A percentile compares a stretch with the other conserved stretches of the same genome.
These are phyloP conservation scores for Atherix ibis DNA, from an alignment of 2,888 invertebrate species.

Conservation along the genomic window DNA sequence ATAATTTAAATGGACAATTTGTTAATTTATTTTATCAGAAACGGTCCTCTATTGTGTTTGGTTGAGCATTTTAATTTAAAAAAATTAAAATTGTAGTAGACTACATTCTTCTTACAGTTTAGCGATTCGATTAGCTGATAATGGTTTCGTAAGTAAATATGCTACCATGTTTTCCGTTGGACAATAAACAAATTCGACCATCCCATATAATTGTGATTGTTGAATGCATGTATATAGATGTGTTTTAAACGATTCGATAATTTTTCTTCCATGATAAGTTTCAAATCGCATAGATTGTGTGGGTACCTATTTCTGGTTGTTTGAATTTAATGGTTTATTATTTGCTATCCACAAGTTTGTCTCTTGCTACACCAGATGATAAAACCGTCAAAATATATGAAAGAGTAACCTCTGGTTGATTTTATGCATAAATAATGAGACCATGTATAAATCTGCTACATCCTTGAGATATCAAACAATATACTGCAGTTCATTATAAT, in stretches of 20 bases:
- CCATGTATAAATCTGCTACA: too few relatives aligned
- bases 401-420: slow-evolving; percentile 19
- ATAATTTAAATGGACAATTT: too few relatives aligned
- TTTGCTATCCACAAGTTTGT: slow-evolving; percentile 16
- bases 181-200: slow-evolving; percentile 14
- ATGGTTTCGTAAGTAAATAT: slow-evolving; percentile 16
- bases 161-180: slow-evolving; percentile 16
- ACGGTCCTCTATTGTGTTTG: too few relatives aligned
- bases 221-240: too few relatives aligned
- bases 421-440: too few relatives aligned
- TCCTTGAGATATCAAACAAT: too few relatives aligned
- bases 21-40: too few relatives aligned
- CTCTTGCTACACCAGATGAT: slow-evolving; percentile 19
- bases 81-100: neutral
- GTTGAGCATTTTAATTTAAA: too few relatives aligned
- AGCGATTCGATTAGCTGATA: slow-evolving; percentile 3
- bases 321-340: too few relatives aligned
- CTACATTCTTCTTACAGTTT: neutral
- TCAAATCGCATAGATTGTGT: slow-evolving; percentile 18
- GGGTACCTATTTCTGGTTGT: slow-evolving; percentile 14
- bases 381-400: slow-evolving; percentile 10
- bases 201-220: too few relatives aligned
- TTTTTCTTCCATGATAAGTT: slow-evolving; percentile 12
- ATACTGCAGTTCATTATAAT: too few relatives aligned
- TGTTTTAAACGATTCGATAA: slow-evolving; percentile 15